Evolutionary conservation across 2,113 vertebrate species (phyloP).

Genomic region (Pachyramphus minor): DNA sequence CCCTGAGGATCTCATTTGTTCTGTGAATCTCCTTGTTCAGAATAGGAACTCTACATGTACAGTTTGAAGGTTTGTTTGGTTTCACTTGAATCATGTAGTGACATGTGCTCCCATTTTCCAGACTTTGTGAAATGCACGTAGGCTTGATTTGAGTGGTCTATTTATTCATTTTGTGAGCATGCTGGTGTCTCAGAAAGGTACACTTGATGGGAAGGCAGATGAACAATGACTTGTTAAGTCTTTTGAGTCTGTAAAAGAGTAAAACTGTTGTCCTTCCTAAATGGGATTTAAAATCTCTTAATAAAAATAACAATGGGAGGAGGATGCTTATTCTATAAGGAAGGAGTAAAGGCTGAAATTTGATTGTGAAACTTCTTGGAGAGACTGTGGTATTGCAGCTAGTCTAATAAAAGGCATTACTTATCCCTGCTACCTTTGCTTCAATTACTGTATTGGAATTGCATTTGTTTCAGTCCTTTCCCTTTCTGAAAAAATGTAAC

Average conservation of each 20-base stretch:
- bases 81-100: background rate
- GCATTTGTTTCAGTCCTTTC: background rate
- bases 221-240: background rate
- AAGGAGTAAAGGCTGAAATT: background rate
- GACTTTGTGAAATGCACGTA: fast-evolving
- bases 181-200: background rate
- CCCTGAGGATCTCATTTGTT: background rate
- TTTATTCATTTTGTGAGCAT: background rate
- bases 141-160: background rate
- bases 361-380: background rate
- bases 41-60: background rate
- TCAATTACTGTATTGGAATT: background rate
- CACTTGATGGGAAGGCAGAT: background rate
- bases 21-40: background rate
- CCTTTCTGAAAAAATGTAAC: background rate
- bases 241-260: background rate
- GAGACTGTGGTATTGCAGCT: background rate
- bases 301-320: background rate
- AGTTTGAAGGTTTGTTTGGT: background rate
- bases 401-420: background rate
- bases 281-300: background rate
- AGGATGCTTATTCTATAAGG: background rate
- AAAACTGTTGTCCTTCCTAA: background rate
- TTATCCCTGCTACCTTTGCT: background rate
- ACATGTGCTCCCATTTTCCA: background rate